Evolutionary conservation across 2,888 invertebrate species (phyloP).

Genomic region (Drosophila algonquin): DNA sequence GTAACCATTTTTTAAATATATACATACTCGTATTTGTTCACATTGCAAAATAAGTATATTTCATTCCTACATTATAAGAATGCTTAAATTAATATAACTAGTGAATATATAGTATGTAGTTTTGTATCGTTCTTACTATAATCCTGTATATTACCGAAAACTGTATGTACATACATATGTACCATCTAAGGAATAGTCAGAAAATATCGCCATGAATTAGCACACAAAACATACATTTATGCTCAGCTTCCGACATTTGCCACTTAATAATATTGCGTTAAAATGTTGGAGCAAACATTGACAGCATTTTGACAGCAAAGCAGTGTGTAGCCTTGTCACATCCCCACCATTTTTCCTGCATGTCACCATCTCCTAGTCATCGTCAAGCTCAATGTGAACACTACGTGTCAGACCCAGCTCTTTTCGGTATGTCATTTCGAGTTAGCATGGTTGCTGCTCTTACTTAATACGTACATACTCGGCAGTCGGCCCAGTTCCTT

Average conservation of each 20-base stretch:
- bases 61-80: too few species aligned
- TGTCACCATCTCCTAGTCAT: conserved; percentile 8
- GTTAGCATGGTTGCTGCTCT: conserved; percentile 16
- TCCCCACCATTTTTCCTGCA: conserved; percentile 1
- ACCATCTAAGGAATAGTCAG: not conserved
- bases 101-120: not conserved
- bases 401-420: conserved; percentile 20
- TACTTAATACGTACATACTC: conserved; percentile 11
- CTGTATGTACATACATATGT: too few species aligned
- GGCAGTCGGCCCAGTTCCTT: not conserved
- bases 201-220: not conserved
- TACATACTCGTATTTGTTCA: too few species aligned
- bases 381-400: conserved; percentile 10
- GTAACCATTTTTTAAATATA: too few species aligned
- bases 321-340: conserved; percentile 24
- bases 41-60: too few species aligned
- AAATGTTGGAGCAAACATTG: conserved; percentile 73
- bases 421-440: conserved; percentile 21
- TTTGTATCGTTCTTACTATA: not conserved
- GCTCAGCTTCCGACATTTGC: conserved; percentile 56
- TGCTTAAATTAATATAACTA: not conserved
- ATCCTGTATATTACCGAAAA: too few species aligned
- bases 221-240: not conserved
- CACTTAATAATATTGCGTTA: conserved; percentile 63
- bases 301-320: conserved; percentile 68